phyloP scores from a whole-genome alignment of 2,888 invertebrate species.

The Parascotia fuliginaria region DNA sequence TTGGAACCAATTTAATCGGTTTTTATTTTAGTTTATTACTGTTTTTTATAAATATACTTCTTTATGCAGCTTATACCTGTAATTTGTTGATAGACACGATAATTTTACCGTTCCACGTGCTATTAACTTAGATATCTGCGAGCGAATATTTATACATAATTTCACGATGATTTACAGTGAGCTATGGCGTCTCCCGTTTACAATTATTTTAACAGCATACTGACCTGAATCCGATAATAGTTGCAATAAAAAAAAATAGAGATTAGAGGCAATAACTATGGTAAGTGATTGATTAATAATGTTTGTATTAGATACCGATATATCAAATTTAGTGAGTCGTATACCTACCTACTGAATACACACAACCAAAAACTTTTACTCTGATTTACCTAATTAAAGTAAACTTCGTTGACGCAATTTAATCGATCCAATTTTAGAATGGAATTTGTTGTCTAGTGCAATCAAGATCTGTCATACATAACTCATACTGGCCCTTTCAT shows the following conservation, averaged over 20 bases:
- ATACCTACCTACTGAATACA: too few relatives aligned
- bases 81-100: slow-evolving; percentile 28
- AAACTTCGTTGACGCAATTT: too few relatives aligned
- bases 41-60: slow-evolving; percentile 12
- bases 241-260: slow-evolving; percentile 17
- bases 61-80: slow-evolving; percentile 12
- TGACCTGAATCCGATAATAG: slow-evolving; percentile 36
- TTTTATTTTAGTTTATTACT: slow-evolving; percentile 1
- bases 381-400: too few relatives aligned
- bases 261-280: too few relatives aligned
- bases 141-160: slow-evolving; percentile 27
- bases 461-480: too few relatives aligned
- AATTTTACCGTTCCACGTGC: slow-evolving; percentile 26
- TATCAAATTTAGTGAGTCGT: too few relatives aligned
- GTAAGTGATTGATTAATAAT: too few relatives aligned
- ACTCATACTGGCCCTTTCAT: too few relatives aligned
- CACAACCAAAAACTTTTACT: too few relatives aligned
- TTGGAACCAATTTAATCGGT: slow-evolving; percentile 1
- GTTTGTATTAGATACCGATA: too few relatives aligned
- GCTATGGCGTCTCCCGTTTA: neutral
- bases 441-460: too few relatives aligned
- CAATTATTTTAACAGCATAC: slow-evolving; percentile 22
- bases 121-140: slow-evolving; percentile 16
- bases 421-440: too few relatives aligned
- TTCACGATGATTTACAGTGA: slow-evolving; percentile 33